Percentiles rank a stretch among this genome's conserved stretches.
These are phyloP conservation scores for Neoscelio sp. DNA, from an alignment of 2,888 invertebrate genomes.

Conservation along the genomic window DNA sequence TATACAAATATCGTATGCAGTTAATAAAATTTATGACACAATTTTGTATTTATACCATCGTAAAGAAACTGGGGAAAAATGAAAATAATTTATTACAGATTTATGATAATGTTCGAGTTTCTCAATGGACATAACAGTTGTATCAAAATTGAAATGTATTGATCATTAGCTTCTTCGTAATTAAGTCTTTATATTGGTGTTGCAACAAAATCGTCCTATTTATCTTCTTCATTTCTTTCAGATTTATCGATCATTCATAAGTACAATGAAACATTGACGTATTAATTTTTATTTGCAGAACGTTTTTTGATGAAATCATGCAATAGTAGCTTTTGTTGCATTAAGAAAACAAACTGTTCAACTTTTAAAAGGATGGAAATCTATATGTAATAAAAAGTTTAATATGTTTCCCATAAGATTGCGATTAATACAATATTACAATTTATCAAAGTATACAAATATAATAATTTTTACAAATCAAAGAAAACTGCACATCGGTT, in stretches of 20 bases:
- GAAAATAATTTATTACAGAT: conserved; percentile 34
- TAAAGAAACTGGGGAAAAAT: not conserved
- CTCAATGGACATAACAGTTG: conserved; percentile 14
- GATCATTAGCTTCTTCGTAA: conserved; percentile 25
- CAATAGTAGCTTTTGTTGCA: too few relatives aligned
- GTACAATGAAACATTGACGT: conserved; percentile 3
- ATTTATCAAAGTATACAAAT: too few relatives aligned
- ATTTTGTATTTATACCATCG: conserved; percentile 19
- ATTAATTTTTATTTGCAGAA: conserved; percentile 4
- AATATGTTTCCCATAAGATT: too few relatives aligned
- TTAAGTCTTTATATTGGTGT: conserved; percentile 25
- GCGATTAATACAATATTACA: too few relatives aligned
- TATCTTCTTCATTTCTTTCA: not conserved
- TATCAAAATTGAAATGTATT: conserved; percentile 40
- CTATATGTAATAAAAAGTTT: too few relatives aligned
- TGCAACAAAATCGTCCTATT: conserved; percentile 22
- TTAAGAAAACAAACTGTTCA: too few relatives aligned
- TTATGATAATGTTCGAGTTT: conserved; percentile 11
- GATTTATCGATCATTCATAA: conserved; percentile 1
- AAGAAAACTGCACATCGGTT: conserved; percentile 20
- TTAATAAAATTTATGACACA: conserved; percentile 10
- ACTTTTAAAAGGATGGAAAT: too few relatives aligned
- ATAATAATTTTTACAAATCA: conserved; percentile 8
- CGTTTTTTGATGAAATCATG: too few relatives aligned
- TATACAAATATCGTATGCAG: too few relatives aligned